Conservation (phyloP, 2,113 vertebrate species). For the Sinocyclocheilus anshuiensis region DNA sequence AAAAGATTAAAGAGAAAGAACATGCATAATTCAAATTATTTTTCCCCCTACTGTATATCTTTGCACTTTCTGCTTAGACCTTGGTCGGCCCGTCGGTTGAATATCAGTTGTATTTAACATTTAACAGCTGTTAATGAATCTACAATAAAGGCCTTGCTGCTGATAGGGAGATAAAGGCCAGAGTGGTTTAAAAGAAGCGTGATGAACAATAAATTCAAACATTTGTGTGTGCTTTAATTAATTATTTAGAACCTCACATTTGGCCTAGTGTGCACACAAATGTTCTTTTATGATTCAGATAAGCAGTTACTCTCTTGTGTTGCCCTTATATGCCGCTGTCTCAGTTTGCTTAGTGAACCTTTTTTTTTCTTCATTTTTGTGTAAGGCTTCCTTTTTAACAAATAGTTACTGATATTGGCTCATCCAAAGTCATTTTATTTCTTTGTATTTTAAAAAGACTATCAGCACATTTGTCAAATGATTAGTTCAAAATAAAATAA, state of each 20-base stretch:
- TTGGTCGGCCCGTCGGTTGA: conserved; percentile 3
- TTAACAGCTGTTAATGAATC: conserved; percentile 48
- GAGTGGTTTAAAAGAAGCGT: conserved; percentile 15
- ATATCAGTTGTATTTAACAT: conserved; percentile 49
- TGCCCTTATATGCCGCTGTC: conserved; percentile 50
- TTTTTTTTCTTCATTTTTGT: conserved; percentile 21
- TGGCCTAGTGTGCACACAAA: conserved; percentile 31
- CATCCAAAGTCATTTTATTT: not conserved
- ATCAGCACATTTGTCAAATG: not conserved
- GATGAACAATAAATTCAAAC: conserved; percentile 26
- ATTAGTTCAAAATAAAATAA: not conserved
- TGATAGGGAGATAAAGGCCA: conserved; percentile 29
- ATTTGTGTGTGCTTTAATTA: conserved; percentile 29
- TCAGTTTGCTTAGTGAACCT: conserved; percentile 47
- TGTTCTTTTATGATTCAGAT: conserved; percentile 38
- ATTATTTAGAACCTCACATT: conserved; percentile 45
- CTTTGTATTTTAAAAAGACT: not conserved
- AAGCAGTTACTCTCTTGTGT: not conserved
- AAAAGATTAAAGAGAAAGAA: conserved; percentile 45
- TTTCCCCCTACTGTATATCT: conserved; percentile 22
- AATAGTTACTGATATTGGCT: conserved; percentile 60
- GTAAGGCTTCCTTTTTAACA: conserved; percentile 60
- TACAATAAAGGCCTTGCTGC: conserved; percentile 18
- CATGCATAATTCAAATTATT: conserved; percentile 53
- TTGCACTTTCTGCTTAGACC: conserved; percentile 55